A percentile compares a stretch with the other conserved stretches of the same genome.
These are phyloP conservation scores for Mycetomoellerius zeteki DNA, from an alignment of 1,140 invertebrate genomes.

Conservation along the genomic window DNA sequence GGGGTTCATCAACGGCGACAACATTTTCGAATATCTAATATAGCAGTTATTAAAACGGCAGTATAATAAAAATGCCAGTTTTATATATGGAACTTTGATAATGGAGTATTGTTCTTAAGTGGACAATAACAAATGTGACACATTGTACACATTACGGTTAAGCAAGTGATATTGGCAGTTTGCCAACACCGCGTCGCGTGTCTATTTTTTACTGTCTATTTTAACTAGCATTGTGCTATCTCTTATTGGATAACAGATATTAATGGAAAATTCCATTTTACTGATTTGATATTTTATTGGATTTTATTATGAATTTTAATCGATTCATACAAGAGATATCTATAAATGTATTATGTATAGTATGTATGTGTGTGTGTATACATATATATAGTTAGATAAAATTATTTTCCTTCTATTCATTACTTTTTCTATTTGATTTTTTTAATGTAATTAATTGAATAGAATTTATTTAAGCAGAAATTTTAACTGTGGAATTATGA, in stretches of 20 bases:
- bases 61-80: background rate
- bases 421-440: background rate
- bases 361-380: too few relatives aligned
- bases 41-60: background rate
- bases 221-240: background rate
- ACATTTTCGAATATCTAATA: conserved; percentile 16
- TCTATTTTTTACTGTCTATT: conserved; percentile 15
- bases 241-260: conserved; percentile 15
- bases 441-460: background rate
- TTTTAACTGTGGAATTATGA: background rate
- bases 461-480: conserved; percentile 1
- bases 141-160: conserved; percentile 11
- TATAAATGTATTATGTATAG: background rate
- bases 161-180: conserved; percentile 39
- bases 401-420: background rate
- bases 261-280: conserved; percentile 28
- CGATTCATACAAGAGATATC: background rate
- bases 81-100: background rate
- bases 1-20: background rate
- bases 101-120: conserved; percentile 10
- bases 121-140: background rate
- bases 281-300: conserved; percentile 33
- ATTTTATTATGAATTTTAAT: conserved; percentile 6
- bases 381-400: background rate
- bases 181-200: conserved; percentile 45